Percentiles rank a stretch among this genome's conserved stretches.
Evolutionary conservation across 2,888 invertebrate species (phyloP).

Genomic region (Cremastinae sp.): DNA sequence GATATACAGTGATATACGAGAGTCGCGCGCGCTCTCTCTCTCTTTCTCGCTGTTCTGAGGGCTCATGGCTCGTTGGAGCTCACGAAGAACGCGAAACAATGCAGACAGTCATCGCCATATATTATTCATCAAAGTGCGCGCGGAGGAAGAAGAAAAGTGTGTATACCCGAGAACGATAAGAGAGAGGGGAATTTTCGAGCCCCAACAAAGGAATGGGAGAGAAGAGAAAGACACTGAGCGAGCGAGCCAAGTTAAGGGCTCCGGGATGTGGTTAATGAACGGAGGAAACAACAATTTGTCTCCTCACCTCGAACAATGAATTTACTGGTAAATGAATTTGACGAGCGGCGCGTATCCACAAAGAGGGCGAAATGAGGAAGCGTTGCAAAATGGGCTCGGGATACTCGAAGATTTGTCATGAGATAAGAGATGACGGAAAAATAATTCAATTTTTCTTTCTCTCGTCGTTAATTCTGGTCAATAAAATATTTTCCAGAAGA

Average conservation of each 20-base stretch:
- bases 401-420: background rate
- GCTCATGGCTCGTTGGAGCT: slow-evolving; percentile 63
- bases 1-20: slow-evolving; percentile 39
- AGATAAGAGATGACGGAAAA: no score
- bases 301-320: slow-evolving; percentile 68
- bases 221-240: slow-evolving; percentile 56
- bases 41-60: no score
- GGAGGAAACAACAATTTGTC: slow-evolving; percentile 68
- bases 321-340: slow-evolving; percentile 59
- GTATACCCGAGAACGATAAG: background rate
- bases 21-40: no score
- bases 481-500: no score
- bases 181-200: slow-evolving; percentile 17
- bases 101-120: slow-evolving; percentile 76
- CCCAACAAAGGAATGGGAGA: slow-evolving; percentile 15
- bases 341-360: slow-evolving; percentile 44
- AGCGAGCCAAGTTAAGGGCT: slow-evolving; percentile 57
- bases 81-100: slow-evolving; percentile 74
- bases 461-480: no score
- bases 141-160: slow-evolving; percentile 27
- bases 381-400: slow-evolving; percentile 14
- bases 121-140: slow-evolving; percentile 73
- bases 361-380: slow-evolving; percentile 4
- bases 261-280: slow-evolving; percentile 67
- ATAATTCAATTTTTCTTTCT: background rate